A percentile compares a stretch with the other conserved stretches of the same genome.
Conservation (phyloP, 2,113 vertebrate species). For the Symphodus melops region DNA sequence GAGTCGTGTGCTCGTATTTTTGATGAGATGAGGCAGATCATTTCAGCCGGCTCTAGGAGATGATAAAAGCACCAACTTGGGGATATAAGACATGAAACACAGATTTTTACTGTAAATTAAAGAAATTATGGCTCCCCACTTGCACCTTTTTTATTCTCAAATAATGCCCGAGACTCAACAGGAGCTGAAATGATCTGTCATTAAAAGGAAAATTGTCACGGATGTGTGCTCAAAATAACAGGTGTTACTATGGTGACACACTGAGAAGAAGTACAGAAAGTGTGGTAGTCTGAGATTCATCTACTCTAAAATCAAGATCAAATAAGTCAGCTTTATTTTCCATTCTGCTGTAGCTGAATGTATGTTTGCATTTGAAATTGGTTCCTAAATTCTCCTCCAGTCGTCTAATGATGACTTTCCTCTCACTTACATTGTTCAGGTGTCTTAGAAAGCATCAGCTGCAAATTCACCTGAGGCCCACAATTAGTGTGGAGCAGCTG, state of each 20-base stretch:
- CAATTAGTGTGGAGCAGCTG: conserved; percentile 79
- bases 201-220: conserved; percentile 2
- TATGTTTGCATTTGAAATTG: background rate
- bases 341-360: background rate
- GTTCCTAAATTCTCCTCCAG: conserved; percentile 12
- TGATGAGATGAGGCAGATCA: too few relatives aligned
- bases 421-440: conserved; percentile 66
- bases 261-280: background rate
- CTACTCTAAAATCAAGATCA: background rate
- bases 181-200: conserved; percentile 7
- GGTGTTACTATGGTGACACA: conserved; percentile 1
- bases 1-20: too few relatives aligned
- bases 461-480: conserved; percentile 77
- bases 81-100: too few relatives aligned
- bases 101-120: too few relatives aligned
- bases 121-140: background rate
- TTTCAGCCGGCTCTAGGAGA: too few relatives aligned
- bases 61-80: too few relatives aligned
- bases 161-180: background rate
- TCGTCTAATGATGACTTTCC: conserved; percentile 37
- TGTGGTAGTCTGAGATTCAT: background rate
- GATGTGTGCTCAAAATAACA: too few relatives aligned
- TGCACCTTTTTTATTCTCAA: background rate
- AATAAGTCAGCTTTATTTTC: background rate
- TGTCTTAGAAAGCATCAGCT: conserved; percentile 69